Conservation (phyloP, 2,888 invertebrate genomes). For the Cerastis rubricosa region DNA sequence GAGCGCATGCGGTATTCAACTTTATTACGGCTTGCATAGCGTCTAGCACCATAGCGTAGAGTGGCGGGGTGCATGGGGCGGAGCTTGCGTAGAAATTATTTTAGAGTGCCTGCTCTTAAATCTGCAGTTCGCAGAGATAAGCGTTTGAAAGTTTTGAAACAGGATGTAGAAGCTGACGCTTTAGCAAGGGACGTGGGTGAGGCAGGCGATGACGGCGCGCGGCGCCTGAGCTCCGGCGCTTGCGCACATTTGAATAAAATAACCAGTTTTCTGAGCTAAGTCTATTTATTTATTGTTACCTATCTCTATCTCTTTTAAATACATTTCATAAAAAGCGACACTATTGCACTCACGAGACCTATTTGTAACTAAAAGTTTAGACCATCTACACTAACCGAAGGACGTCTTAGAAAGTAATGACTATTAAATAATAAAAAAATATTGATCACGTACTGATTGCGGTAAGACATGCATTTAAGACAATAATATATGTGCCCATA, state of each 20-base stretch:
- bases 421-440: neutral
- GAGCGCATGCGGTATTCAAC: too few relatives aligned
- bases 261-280: neutral
- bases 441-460: neutral
- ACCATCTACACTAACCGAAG: neutral
- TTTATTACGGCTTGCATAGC: too few relatives aligned
- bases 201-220: neutral
- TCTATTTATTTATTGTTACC: neutral
- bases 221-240: neutral
- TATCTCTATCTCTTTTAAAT: neutral
- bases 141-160: neutral
- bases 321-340: neutral
- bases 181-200: conserved; percentile 4
- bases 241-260: conserved; percentile 11
- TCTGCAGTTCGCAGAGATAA: neutral
- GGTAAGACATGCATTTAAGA: neutral
- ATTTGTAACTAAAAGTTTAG: neutral
- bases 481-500: neutral
- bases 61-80: too few relatives aligned
- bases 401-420: neutral
- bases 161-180: neutral
- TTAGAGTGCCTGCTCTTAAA: too few relatives aligned
- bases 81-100: too few relatives aligned
- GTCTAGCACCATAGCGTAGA: too few relatives aligned
- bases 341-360: neutral